phyloP scores from a whole-genome alignment of 2,797 vertebrate species.

The Orientallactaga sibirica region DNA sequence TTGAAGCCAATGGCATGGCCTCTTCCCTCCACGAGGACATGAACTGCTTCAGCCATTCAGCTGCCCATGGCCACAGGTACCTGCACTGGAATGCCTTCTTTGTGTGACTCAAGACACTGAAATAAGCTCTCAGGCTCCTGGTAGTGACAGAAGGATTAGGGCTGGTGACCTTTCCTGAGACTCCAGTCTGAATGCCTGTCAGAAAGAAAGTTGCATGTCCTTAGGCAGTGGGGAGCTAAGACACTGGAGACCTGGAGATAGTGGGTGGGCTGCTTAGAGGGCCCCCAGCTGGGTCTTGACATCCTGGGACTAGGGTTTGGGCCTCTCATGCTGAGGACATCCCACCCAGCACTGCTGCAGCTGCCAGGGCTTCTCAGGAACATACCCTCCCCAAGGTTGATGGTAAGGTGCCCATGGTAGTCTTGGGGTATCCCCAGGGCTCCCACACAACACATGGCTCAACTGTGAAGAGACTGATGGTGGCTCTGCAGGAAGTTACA shows the following conservation, averaged over 20 bases:
- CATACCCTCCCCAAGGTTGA: background rate
- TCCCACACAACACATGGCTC: background rate
- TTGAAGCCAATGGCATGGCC: constrained; percentile 93
- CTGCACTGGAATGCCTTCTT: background rate
- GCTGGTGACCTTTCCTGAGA: background rate
- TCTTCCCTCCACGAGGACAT: constrained; percentile 96
- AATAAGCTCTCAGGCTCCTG: background rate
- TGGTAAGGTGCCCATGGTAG: fast-evolving
- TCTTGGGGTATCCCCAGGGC: background rate
- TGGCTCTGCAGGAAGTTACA: background rate
- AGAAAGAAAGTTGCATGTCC: background rate
- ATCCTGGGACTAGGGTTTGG: background rate
- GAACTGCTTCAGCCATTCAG: constrained; percentile 99
- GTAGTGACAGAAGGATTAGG: background rate
- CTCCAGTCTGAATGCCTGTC: fast-evolving
- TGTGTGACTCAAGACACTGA: fast-evolving
- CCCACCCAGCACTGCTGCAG: background rate
- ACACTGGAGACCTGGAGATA: background rate
- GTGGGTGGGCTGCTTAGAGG: background rate
- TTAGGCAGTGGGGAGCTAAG: background rate
- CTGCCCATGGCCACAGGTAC: constrained; percentile 98
- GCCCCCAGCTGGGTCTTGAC: background rate
- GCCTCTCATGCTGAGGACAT: background rate
- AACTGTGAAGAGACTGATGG: background rate
- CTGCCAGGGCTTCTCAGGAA: background rate